Base-by-base conservation (phyloP, 1,140 invertebrate genomes). In the Rhagoletis zephyria region DNA sequence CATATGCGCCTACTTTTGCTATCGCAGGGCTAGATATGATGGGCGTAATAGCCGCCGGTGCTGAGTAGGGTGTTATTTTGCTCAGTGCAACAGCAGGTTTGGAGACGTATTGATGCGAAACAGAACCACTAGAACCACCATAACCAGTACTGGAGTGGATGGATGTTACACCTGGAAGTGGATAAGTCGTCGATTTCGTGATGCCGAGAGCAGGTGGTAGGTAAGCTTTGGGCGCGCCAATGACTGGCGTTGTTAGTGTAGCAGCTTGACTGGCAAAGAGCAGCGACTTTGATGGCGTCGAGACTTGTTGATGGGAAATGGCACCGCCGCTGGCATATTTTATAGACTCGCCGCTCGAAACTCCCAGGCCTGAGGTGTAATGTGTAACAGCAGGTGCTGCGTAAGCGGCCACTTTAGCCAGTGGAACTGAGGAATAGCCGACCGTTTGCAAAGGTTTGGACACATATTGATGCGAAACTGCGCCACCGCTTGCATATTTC, bases 291-390 rank as follows among this genome's bases (percentile, higher is more conserved):
- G 61, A 77, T 40, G 87, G 91, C 86, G 91, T 90, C 19, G 91
- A 91, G 4, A 91, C 87, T 87, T 90, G 90, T 67, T 90, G 89
- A 65, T 91, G 89, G 3, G 91, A 91, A 12, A 90, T 61, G 7
- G 90, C 89, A 4, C 90, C 90, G 4, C 87, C 88, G 45, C 88
- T 9, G 67, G 87, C 60, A 77, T 85, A 12, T 70, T 87, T 86
- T 16, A 74, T 16, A 48, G 70, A 74, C 30, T 74, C 30, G 1
- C 19, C n/a, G 30, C 19, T 40, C 64, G 81, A 85, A 12, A 85
- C 12, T 30, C 30, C 59, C 2, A 56, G 16, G 1, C 48, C 60
- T 48, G 63, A 74, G 56, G 14, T n/a, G 45, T 87, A 74, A n/a
- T 65, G 30, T 40, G 74, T 7, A 48, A 59, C 67, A n/a, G 67